Evolutionary conservation across 2,797 vertebrate genomes (phyloP).

Genomic region (Adelosebastes latens): DNA sequence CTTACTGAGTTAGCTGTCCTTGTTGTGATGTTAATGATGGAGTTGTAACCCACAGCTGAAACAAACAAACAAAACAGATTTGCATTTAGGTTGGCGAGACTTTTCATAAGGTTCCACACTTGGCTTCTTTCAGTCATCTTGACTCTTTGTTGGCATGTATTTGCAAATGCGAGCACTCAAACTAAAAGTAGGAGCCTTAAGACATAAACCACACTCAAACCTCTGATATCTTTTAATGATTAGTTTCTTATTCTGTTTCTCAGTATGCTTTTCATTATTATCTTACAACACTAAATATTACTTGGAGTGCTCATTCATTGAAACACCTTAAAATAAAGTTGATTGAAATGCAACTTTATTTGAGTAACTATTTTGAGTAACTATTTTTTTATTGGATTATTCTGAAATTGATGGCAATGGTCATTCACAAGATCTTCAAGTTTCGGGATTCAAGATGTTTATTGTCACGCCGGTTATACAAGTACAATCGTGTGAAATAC

Average conservation of each 20-base stretch:
- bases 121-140: background rate
- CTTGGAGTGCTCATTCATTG: background rate
- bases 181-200: background rate
- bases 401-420: background rate
- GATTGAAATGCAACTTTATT: background rate
- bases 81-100: background rate
- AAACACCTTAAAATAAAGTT: background rate
- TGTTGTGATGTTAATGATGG: slow-evolving; percentile 96
- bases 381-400: background rate
- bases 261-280: background rate
- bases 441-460: fast-evolving
- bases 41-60: slow-evolving; percentile 97
- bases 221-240: background rate
- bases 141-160: background rate
- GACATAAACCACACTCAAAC: background rate
- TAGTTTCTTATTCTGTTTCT: background rate
- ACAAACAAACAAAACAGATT: background rate
- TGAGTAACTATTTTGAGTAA: background rate
- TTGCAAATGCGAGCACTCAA: background rate
- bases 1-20: slow-evolving; percentile 97
- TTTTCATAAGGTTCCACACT: background rate
- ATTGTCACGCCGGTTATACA: too few relatives aligned
- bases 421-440: background rate
- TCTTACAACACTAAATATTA: background rate
- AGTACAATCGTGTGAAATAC: too few relatives aligned